A percentile compares a stretch with the other conserved stretches of the same genome.
These are phyloP conservation scores for Eledona agricola DNA, from an alignment of 2,888 invertebrate species.

Conservation along the genomic window DNA sequence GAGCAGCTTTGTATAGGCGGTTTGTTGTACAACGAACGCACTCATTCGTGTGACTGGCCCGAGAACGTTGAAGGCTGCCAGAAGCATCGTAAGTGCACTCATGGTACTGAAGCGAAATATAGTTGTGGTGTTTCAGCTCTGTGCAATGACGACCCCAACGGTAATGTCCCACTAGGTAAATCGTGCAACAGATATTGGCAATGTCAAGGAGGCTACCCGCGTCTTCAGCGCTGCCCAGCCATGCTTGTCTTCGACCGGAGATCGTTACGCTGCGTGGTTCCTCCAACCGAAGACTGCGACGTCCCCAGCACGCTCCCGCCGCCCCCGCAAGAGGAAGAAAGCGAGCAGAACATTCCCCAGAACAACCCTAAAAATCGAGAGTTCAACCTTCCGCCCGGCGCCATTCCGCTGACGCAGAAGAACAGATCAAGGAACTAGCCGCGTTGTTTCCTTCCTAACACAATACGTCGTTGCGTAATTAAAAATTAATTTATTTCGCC, in stretches of 20 bases:
- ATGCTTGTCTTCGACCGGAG: conserved; percentile 88
- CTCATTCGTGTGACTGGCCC: conserved; percentile 94
- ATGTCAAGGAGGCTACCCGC: conserved; percentile 92
- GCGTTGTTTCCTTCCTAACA: conserved; percentile 8
- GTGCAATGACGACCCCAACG: conserved; percentile 90
- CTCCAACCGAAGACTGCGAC: conserved; percentile 90
- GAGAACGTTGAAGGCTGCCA: conserved; percentile 93
- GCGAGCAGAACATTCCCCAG: conserved; percentile 53
- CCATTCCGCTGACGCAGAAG: conserved; percentile 58
- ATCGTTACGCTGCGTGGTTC: conserved; percentile 85
- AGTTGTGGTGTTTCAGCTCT: conserved; percentile 70
- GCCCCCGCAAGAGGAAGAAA: conserved; percentile 67
- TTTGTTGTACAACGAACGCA: conserved; percentile 87
- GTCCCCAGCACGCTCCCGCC: conserved; percentile 79
- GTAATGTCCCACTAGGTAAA: conserved; percentile 89
- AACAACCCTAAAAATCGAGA: conserved; percentile 56
- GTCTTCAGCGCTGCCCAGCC: conserved; percentile 88
- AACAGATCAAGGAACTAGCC: conserved; percentile 40
- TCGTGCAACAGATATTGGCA: conserved; percentile 96
- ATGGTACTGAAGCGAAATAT: conserved; percentile 5
- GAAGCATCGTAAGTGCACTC: conserved; percentile 83
- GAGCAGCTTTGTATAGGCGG: conserved; percentile 93
- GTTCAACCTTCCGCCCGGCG: conserved; percentile 60
- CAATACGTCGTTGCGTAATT: conserved; percentile 35
- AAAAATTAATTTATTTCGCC: conserved; percentile 39